Conservation (phyloP, 2,797 vertebrate species). For the Kryptolebias ocellatus region DNA sequence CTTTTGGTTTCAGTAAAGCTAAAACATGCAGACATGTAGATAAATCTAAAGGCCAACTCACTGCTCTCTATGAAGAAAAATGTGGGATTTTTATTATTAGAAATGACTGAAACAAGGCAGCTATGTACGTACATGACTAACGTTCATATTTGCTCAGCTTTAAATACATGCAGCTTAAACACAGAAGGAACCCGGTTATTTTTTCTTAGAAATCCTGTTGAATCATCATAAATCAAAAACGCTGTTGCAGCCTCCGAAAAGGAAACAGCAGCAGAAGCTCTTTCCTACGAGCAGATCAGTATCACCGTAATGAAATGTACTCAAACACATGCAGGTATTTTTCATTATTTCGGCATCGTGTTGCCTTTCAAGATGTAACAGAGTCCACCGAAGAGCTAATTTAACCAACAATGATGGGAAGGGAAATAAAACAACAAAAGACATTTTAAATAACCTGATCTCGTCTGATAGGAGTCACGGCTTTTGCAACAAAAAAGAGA, state of each 20-base stretch:
- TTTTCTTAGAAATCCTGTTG: slow-evolving; percentile 39
- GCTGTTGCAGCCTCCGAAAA: slow-evolving; percentile 40
- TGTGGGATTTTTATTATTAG: not conserved
- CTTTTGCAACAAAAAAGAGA: slow-evolving; percentile 35
- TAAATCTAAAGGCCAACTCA: no score
- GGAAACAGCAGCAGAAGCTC: slow-evolving; percentile 53
- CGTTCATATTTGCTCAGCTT: not conserved
- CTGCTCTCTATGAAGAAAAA: no score
- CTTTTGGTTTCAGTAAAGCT: not conserved
- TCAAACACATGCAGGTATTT: slow-evolving; percentile 55
- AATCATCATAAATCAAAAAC: slow-evolving; percentile 62
- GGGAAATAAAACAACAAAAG: slow-evolving; percentile 36
- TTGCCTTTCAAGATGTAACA: slow-evolving; percentile 60
- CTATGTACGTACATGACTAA: not conserved
- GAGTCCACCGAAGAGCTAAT: slow-evolving; percentile 51
- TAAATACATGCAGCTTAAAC: slow-evolving; percentile 12
- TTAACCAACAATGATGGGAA: slow-evolving; percentile 43
- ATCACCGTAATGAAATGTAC: slow-evolving; percentile 66
- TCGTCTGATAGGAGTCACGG: slow-evolving; percentile 36
- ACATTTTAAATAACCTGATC: slow-evolving; percentile 42
- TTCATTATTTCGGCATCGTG: slow-evolving; percentile 60
- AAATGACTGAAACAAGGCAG: not conserved
- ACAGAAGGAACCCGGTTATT: not conserved
- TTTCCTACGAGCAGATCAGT: slow-evolving; percentile 59
- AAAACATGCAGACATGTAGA: not conserved